phyloP scores from a whole-genome alignment of 2,797 vertebrate genomes.

The Pipistrellus pygmaeus region DNA sequence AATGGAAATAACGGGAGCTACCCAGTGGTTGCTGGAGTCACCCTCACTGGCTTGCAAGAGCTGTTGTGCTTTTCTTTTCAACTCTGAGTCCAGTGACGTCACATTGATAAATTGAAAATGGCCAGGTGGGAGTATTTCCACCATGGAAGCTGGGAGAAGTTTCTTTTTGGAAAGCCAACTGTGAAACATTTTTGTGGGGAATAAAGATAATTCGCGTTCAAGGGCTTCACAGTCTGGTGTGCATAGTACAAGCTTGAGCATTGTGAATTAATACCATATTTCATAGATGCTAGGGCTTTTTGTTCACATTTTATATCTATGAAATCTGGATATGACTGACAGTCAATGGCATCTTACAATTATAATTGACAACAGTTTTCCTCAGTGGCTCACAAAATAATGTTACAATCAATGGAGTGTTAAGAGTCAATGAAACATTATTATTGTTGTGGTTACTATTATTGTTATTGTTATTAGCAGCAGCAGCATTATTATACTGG shows the following conservation, averaged over 20 bases:
- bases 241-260: background rate
- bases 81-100: background rate
- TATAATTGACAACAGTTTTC: conserved; percentile 2
- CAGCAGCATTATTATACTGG: background rate
- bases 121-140: background rate
- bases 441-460: background rate
- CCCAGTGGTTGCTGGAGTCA: too few relatives aligned
- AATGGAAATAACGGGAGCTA: background rate
- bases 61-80: background rate
- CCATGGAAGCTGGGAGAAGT: background rate
- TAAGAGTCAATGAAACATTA: background rate
- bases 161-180: background rate
- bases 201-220: conserved; percentile 3
- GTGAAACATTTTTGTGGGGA: background rate
- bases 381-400: conserved; percentile 20
- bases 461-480: background rate
- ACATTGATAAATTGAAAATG: background rate
- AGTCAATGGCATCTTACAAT: background rate
- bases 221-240: background rate
- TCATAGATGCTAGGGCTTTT: background rate
- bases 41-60: background rate
- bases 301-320: background rate
- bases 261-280: background rate
- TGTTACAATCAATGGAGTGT: background rate
- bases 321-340: conserved; percentile 13